phyloP scores from a whole-genome alignment of 92 coral and sea anemone genomes.

The Epizoanthus fatuus region DNA sequence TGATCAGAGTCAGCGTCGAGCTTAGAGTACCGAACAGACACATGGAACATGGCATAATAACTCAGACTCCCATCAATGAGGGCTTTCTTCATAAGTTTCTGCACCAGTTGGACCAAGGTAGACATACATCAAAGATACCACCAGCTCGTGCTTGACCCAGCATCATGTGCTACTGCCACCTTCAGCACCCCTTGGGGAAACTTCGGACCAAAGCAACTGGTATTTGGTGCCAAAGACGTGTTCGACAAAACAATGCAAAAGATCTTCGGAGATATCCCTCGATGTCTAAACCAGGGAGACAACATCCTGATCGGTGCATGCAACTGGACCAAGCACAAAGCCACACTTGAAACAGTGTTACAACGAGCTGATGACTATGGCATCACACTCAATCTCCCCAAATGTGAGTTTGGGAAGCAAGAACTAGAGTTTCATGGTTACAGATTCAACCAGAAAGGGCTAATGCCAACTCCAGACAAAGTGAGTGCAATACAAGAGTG shows the following conservation, averaged over 20 bases:
- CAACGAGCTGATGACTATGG: conserved; percentile 74
- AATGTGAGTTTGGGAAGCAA: conserved; percentile 67
- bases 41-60: conserved; percentile 26
- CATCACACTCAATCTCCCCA: conserved; percentile 70
- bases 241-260: conserved; percentile 5
- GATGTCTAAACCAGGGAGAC: conserved; percentile 64
- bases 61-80: neutral
- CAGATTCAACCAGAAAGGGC: conserved; percentile 46
- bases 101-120: conserved; percentile 51
- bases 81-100: conserved; percentile 54
- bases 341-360: conserved; percentile 48
- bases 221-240: neutral
- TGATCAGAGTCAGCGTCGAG: conserved; percentile 46
- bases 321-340: conserved; percentile 50
- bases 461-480: conserved; percentile 30
- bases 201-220: conserved; percentile 44
- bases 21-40: conserved; percentile 4
- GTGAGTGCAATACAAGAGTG: conserved; percentile 60
- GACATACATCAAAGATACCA: conserved; percentile 66
- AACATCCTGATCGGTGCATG: conserved; percentile 62
- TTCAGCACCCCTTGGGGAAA: conserved; percentile 68
- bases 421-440: conserved; percentile 70
- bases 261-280: conserved; percentile 51
- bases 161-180: conserved; percentile 23
- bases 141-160: conserved; percentile 14